These are phyloP conservation scores for Trypoxylus dichotomus DNA, from an alignment of 1,140 invertebrate species.

Conservation along the genomic window DNA sequence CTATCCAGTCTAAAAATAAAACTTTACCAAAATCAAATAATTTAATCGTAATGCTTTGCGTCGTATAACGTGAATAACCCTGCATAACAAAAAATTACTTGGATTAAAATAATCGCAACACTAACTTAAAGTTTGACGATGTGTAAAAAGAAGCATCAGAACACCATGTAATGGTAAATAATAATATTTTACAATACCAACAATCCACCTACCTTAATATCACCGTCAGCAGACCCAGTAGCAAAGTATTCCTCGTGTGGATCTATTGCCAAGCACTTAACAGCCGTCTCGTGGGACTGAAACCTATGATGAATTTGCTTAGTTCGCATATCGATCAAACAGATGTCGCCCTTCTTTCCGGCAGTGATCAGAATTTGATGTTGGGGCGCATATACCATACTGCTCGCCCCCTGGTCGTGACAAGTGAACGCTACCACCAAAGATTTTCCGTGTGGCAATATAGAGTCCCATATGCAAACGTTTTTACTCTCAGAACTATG, in stretches of 20 bases:
- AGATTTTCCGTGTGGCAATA: conserved; percentile 92
- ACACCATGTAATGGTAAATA: too few relatives aligned
- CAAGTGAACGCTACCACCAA: conserved; percentile 89
- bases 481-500: conserved; percentile 96
- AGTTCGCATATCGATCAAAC: conserved; percentile 92
- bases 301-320: conserved; percentile 86
- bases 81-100: background rate
- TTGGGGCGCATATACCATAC: conserved; percentile 88
- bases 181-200: too few relatives aligned
- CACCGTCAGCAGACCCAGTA: conserved; percentile 96
- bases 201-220: conserved; percentile 86
- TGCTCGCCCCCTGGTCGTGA: conserved; percentile 89
- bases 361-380: conserved; percentile 91
- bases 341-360: conserved; percentile 94
- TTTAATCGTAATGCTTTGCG: too few relatives aligned
- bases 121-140: too few relatives aligned
- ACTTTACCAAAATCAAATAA: too few relatives aligned
- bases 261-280: conserved; percentile 94
- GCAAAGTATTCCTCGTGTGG: conserved; percentile 95
- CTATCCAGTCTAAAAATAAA: too few relatives aligned
- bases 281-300: conserved; percentile 87
- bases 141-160: too few relatives aligned
- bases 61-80: too few relatives aligned
- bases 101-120: background rate
- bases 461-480: conserved; percentile 98